A percentile compares a stretch with the other conserved stretches of the same genome.
Conservation (phyloP, 2,113 vertebrate species). For the Nannospalax galili region DNA sequence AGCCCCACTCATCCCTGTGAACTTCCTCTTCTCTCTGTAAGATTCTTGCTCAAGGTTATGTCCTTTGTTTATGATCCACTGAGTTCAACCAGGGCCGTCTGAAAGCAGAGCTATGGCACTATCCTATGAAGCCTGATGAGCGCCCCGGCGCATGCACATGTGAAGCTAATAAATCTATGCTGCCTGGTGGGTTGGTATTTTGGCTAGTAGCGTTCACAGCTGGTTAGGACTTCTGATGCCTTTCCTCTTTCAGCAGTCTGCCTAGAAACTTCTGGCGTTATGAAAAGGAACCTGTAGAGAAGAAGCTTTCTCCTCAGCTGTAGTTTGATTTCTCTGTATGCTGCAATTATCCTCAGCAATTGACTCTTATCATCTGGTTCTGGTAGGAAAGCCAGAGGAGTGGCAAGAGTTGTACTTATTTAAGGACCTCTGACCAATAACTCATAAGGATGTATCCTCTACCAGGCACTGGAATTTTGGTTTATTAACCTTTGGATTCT, state of each 20-base stretch:
- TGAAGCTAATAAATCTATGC: not conserved
- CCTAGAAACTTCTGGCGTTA: not conserved
- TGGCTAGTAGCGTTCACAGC: not conserved
- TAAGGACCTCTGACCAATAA: not conserved
- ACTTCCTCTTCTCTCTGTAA: no score
- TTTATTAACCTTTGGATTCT: not conserved
- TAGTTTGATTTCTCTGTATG: not conserved
- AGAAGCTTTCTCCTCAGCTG: not conserved
- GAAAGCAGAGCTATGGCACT: not conserved
- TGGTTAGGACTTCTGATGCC: not conserved
- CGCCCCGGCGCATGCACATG: no score
- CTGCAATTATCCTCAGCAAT: not conserved
- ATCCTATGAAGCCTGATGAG: not conserved
- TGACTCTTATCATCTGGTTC: not conserved
- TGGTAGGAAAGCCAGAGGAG: not conserved
- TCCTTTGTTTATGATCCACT: not conserved
- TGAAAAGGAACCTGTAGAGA: not conserved
- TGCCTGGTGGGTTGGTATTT: not conserved
- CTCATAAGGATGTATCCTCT: no score
- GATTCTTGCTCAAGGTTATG: no score
- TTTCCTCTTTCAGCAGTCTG: not conserved
- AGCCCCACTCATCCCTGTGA: no score
- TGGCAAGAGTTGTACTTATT: not conserved
- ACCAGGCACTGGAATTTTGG: not conserved
- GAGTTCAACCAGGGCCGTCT: not conserved